Base-by-base conservation (phyloP, 2,888 invertebrate species). In the Leucoma salicis region DNA sequence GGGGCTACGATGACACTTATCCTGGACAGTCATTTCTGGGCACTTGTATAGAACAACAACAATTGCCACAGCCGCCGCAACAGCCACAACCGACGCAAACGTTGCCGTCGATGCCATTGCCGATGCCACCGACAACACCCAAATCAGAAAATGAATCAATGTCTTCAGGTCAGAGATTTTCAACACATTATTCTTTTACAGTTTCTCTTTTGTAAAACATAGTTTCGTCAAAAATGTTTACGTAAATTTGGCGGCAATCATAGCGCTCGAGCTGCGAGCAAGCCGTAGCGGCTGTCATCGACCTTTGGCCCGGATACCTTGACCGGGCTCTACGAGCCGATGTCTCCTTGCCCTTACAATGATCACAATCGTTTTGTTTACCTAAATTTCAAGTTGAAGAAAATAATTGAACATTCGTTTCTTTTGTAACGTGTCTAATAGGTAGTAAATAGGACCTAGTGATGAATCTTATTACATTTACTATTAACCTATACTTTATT, bases 1-100 rank as follows among this genome's bases (percentile, higher is more conserved):
- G 96, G 96, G 95, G 95, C 66, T 92, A 91, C 70, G 92, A 92
- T 59, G 92, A 92, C 50, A 71, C 83, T 13, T 89, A 90, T 65
- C 74, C 79, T 63, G 77, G 86, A 37, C 91, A 77, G 71, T 83
- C 79, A 67, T 80, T 85, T 59, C 77, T 86, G 45, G 75, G 72
- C 70, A 83, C 90, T 39, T 91, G 91, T 61, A 79, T 84, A 70
- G 87, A 89, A 54, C 91, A 89, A 74, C 90, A 87, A 51, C 90
- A 75, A 45, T 82, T 77, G 62, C 85, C 87, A 46, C 90, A 85
- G 70, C 90, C 84, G 45, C 90, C 54, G 12, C 57, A 78, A 44
- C 80, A 76, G 62, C 85, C 86, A 66, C 89, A 83, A 35, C 88
- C 88, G 33, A 83, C 91, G 42, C 91, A 91, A 67, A 86, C 91